Conservation (phyloP, 2,797 vertebrate species). For the Otus scops region DNA sequence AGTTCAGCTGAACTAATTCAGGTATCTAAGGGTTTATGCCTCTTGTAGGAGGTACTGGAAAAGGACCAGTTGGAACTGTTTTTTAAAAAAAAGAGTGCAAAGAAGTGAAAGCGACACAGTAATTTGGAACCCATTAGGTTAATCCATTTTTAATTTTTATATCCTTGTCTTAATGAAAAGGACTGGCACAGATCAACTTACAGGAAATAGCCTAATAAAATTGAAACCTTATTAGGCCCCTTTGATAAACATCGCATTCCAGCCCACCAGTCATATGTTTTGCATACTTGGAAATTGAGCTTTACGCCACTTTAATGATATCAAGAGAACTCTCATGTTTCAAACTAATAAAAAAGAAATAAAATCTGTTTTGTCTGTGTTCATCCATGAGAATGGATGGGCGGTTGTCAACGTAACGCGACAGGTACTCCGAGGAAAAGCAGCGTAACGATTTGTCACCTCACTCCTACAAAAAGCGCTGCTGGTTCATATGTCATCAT, state of each 20-base stretch:
- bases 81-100: not conserved
- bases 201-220: constrained; percentile 68
- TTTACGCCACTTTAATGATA: constrained; percentile 32
- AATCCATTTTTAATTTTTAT: constrained; percentile 69
- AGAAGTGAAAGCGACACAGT: constrained; percentile 4
- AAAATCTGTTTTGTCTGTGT: not conserved
- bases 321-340: constrained; percentile 24
- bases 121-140: constrained; percentile 61
- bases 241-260: constrained; percentile 67
- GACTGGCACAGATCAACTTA: constrained; percentile 44
- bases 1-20: not conserved
- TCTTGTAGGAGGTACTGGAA: not conserved
- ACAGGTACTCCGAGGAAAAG: not conserved
- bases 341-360: constrained; percentile 45
- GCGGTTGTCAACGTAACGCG: not conserved
- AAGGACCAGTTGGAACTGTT: not conserved
- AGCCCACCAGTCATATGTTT: constrained; percentile 56
- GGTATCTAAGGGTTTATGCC: not conserved
- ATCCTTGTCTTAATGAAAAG: constrained; percentile 60
- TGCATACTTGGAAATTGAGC: constrained; percentile 55
- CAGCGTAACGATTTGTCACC: not conserved
- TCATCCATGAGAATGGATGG: not conserved
- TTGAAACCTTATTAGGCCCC: constrained; percentile 54
- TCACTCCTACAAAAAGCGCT: not conserved
- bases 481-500: not conserved